Conservation (phyloP, 2,888 invertebrate genomes). For the Xylota sylvarum region DNA sequence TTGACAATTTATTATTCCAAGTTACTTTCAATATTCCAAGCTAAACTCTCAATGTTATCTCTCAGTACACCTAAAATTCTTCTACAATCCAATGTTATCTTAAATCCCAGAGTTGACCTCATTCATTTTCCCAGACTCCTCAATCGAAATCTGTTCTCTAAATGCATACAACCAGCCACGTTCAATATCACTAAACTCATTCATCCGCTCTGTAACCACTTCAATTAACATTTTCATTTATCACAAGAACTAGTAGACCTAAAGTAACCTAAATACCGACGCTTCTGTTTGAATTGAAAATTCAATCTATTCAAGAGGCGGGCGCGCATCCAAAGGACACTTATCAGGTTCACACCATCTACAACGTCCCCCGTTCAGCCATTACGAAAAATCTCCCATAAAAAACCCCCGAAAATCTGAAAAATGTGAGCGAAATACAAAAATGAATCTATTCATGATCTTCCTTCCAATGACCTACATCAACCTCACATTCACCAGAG, state of each 20-base stretch:
- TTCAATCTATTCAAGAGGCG: slow-evolving; percentile 51
- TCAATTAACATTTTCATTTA: slow-evolving; percentile 41
- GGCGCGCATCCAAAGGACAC: slow-evolving; percentile 44
- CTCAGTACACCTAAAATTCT: too few species aligned
- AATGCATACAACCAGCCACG: not conserved
- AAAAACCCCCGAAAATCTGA: slow-evolving; percentile 20
- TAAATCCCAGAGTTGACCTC: too few species aligned
- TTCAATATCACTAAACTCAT: not conserved
- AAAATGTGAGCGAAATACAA: slow-evolving; percentile 30
- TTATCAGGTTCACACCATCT: slow-evolving; percentile 52
- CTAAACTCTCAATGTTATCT: too few species aligned
- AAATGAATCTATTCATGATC: slow-evolving; percentile 49
- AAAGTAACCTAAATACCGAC: slow-evolving; percentile 18
- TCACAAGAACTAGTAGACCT: slow-evolving; percentile 19
- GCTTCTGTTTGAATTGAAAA: slow-evolving; percentile 50
- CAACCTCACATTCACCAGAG: slow-evolving; percentile 17
- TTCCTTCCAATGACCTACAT: slow-evolving; percentile 38
- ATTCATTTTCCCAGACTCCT: too few species aligned
- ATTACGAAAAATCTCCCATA: slow-evolving; percentile 36
- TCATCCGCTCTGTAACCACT: slow-evolving; percentile 1
- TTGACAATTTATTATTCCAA: too few species aligned
- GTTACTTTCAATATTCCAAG: too few species aligned
- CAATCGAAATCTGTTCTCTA: not conserved
- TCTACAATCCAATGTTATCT: too few species aligned
- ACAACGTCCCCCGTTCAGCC: slow-evolving; percentile 9